phyloP scores from a whole-genome alignment of 2,888 invertebrate genomes.

The Laothoe populi region DNA sequence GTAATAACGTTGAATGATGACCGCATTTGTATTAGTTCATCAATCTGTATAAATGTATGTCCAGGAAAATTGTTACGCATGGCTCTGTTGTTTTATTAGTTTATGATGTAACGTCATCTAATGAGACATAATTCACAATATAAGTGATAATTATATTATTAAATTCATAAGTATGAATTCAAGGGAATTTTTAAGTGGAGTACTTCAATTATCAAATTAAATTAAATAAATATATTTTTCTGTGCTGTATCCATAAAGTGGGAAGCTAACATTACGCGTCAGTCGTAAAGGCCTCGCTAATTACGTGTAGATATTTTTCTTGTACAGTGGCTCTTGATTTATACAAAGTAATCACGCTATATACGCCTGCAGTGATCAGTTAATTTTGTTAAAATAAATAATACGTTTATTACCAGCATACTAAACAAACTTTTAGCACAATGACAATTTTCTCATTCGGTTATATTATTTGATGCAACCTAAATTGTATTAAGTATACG shows the following conservation, averaged over 20 bases:
- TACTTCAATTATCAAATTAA: neutral
- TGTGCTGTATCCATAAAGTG: conserved; percentile 31
- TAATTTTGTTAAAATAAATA: conserved; percentile 18
- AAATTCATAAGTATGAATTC: too few relatives aligned
- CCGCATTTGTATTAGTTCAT: conserved; percentile 25
- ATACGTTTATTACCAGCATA: neutral
- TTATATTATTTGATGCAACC: too few relatives aligned
- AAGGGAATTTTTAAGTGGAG: neutral
- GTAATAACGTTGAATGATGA: conserved; percentile 26
- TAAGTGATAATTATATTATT: too few relatives aligned
- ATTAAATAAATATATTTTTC: conserved; percentile 13
- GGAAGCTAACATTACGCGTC: conserved; percentile 31
- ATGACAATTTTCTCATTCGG: neutral
- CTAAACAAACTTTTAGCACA: neutral
- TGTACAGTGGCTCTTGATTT: conserved; percentile 33
- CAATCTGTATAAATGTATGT: conserved; percentile 22
- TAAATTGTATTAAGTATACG: too few relatives aligned
- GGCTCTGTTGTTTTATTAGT: neutral
- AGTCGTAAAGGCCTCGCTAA: conserved; percentile 33
- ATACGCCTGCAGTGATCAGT: conserved; percentile 29
- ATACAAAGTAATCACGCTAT: conserved; percentile 40
- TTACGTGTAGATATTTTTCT: conserved; percentile 33
- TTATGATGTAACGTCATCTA: conserved; percentile 9
- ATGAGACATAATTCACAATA: conserved; percentile 12
- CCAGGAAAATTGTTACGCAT: conserved; percentile 24